phyloP scores from a whole-genome alignment of 2,888 invertebrate genomes.

The Diaphora mendica region DNA sequence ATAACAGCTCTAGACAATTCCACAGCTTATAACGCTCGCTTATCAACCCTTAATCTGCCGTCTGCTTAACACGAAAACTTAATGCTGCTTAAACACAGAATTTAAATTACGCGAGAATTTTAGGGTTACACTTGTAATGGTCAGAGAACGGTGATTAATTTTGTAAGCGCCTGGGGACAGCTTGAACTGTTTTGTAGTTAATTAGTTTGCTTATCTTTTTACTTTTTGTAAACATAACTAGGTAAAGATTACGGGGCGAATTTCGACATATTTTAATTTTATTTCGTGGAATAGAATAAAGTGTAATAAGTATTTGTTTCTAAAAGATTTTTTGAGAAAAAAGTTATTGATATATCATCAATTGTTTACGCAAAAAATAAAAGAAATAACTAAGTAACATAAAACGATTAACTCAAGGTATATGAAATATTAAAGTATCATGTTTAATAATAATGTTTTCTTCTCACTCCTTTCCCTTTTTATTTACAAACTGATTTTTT shows the following conservation, averaged over 20 bases:
- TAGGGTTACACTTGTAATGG: constrained; percentile 43
- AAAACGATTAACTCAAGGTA: too few species aligned
- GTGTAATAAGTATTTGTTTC: not conserved
- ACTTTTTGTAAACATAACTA: constrained; percentile 14
- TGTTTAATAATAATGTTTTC: too few species aligned
- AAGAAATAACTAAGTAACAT: too few species aligned
- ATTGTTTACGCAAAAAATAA: too few species aligned
- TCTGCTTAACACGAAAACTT: constrained; percentile 76
- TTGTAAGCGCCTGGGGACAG: constrained; percentile 35
- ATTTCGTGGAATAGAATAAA: not conserved
- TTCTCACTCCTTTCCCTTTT: too few species aligned
- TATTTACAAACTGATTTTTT: too few species aligned
- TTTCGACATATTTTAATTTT: not conserved
- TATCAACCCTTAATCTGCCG: constrained; percentile 79
- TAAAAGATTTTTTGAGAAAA: not conserved
- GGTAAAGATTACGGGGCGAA: not conserved
- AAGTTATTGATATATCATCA: too few species aligned
- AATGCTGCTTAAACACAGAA: constrained; percentile 65
- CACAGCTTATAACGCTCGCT: constrained; percentile 41
- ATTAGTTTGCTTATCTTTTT: constrained; percentile 38
- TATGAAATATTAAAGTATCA: too few species aligned
- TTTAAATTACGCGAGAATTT: constrained; percentile 62
- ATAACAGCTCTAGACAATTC: constrained; percentile 24
- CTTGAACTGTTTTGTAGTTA: constrained; percentile 26
- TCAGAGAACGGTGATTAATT: constrained; percentile 45